A percentile compares a stretch with the other conserved stretches of the same genome.
phyloP scores from a whole-genome alignment of 2,888 invertebrate genomes.

The Drosophila acutilabella region DNA sequence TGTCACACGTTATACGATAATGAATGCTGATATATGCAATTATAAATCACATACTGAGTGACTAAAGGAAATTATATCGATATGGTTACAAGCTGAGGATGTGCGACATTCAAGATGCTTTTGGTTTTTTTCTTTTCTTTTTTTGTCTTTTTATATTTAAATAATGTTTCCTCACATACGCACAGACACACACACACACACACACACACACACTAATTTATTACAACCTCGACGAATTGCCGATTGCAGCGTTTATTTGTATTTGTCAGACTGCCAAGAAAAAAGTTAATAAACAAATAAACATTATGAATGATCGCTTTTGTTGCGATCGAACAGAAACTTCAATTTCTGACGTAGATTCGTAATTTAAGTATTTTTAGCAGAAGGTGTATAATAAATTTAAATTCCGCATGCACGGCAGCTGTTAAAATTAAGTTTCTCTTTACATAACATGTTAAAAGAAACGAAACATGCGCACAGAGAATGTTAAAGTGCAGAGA shows the following conservation, averaged over 20 bases:
- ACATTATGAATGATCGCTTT: slow-evolving; percentile 18
- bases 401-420: background rate
- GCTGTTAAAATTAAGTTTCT: background rate
- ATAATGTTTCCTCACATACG: slow-evolving; percentile 2
- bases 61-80: background rate
- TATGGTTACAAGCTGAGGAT: background rate
- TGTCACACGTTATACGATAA: slow-evolving; percentile 61
- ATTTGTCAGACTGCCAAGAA: slow-evolving; percentile 14
- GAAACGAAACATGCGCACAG: background rate
- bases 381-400: background rate
- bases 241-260: slow-evolving; percentile 44
- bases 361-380: background rate
- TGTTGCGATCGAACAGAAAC: background rate
- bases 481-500: background rate
- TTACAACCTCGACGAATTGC: slow-evolving; percentile 19
- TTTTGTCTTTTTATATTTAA: background rate
- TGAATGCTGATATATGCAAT: slow-evolving; percentile 43
- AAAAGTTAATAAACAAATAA: slow-evolving; percentile 25
- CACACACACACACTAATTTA: slow-evolving; percentile 13
- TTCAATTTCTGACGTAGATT: background rate
- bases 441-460: background rate
- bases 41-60: slow-evolving; percentile 14
- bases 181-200: no score
- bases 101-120: background rate
- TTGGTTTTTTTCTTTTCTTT: background rate